Evolutionary conservation across 2,113 vertebrate genomes (phyloP).

Genomic region (Neotragus pygmaeus): DNA sequence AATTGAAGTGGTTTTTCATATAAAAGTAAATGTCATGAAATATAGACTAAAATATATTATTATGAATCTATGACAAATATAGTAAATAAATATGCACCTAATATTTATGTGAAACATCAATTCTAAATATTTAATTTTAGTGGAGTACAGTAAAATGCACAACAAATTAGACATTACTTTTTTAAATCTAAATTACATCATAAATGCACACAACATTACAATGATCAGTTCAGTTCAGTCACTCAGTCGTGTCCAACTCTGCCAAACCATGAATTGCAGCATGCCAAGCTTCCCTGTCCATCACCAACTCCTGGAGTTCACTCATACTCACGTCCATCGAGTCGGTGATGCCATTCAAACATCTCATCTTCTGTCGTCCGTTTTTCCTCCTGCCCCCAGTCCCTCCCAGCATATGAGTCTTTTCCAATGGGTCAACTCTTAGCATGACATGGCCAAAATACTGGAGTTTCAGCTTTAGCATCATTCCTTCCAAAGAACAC

Average conservation of each 20-base stretch:
- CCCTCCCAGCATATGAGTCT: too few species aligned
- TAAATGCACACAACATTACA: slow-evolving; percentile 51
- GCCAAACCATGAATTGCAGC: too few species aligned
- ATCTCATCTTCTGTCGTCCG: too few species aligned
- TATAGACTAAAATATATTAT: slow-evolving; percentile 43
- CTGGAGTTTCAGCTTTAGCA: too few species aligned
- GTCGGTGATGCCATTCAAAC: too few species aligned
- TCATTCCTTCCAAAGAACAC: too few species aligned
- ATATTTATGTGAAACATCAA: slow-evolving; percentile 54
- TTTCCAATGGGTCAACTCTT: too few species aligned
- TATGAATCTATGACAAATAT: slow-evolving; percentile 34
- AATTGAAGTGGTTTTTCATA: slow-evolving; percentile 65
- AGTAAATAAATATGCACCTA: slow-evolving; percentile 57
- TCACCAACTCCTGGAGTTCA: too few species aligned
- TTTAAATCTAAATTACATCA: slow-evolving; percentile 61
- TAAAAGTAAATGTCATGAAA: slow-evolving; percentile 51
- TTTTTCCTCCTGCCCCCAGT: too few species aligned
- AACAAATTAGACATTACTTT: slow-evolving; percentile 54
- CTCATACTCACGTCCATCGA: too few species aligned
- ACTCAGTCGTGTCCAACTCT: rapidly evolving
- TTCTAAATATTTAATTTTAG: slow-evolving; percentile 54
- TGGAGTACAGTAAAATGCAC: slow-evolving; percentile 34
- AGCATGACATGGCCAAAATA: too few species aligned
- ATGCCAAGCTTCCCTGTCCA: too few species aligned
- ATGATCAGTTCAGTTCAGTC: neutral